A percentile compares a stretch with the other conserved stretches of the same genome.
phyloP scores from a whole-genome alignment of 2,797 vertebrate genomes.

The Hydrolagus colliei region DNA sequence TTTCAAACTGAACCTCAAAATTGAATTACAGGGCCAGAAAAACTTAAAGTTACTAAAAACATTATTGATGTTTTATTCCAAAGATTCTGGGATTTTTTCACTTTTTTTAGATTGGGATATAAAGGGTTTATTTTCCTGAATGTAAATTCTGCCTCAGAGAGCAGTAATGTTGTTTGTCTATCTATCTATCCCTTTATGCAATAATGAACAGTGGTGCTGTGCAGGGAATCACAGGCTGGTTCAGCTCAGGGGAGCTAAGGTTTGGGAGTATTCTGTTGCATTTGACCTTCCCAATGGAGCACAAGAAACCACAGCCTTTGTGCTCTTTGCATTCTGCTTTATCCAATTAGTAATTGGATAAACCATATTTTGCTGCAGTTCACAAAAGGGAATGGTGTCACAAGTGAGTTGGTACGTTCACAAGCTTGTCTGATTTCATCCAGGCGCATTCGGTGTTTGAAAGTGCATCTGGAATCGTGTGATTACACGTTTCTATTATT shows the following conservation, averaged over 20 bases:
- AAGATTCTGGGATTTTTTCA: conserved; percentile 21
- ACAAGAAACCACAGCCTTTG: neutral
- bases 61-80: neutral
- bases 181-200: neutral
- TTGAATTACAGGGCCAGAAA: neutral
- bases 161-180: neutral
- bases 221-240: neutral
- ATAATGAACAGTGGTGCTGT: neutral
- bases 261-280: neutral
- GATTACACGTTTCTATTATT: neutral
- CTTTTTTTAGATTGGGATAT: neutral
- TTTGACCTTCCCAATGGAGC: neutral
- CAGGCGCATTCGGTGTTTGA: neutral
- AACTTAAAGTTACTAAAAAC: neutral
- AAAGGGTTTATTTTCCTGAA: neutral
- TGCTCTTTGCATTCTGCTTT: no score
- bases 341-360: neutral
- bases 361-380: no score
- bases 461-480: neutral
- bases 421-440: neutral
- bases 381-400: neutral
- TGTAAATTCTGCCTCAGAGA: neutral
- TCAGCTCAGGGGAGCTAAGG: neutral
- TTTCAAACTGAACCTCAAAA: neutral
- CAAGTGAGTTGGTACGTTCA: neutral